Evolutionary conservation across 2,888 invertebrate species (phyloP).

Genomic region (Serripes groenlandicus): DNA sequence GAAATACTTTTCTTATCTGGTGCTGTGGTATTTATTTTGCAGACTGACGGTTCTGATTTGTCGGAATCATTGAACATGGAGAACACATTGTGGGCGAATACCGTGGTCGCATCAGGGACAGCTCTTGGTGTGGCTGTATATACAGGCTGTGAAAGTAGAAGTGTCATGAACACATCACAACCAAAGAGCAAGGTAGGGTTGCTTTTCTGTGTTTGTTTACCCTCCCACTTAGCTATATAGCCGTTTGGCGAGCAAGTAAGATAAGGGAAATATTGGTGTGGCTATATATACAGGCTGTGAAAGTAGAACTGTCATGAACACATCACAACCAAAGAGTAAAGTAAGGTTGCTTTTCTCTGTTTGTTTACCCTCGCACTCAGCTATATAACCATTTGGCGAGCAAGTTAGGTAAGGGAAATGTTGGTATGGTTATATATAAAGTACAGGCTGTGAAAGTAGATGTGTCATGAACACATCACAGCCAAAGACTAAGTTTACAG

Average conservation of each 20-base stretch:
- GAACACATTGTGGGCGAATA: constrained; percentile 99
- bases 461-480: constrained; percentile 99
- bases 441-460: constrained; percentile 98
- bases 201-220: too few relatives aligned
- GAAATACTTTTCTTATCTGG: too few relatives aligned
- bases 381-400: too few relatives aligned
- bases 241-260: too few relatives aligned
- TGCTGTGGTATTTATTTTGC: constrained; percentile 32
- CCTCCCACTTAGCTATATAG: too few relatives aligned
- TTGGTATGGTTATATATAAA: constrained; percentile 98
- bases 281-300: constrained; percentile 99
- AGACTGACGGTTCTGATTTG: constrained; percentile 89
- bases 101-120: constrained; percentile 98
- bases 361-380: too few relatives aligned
- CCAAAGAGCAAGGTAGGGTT: constrained; percentile 95
- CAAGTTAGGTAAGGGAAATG: too few relatives aligned
- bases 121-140: constrained; percentile 98
- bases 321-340: constrained; percentile 97
- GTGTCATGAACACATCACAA: constrained; percentile 99
- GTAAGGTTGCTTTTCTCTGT: too few relatives aligned
- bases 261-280: too few relatives aligned
- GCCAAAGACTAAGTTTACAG: constrained; percentile 98
- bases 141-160: constrained; percentile 98
- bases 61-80: constrained; percentile 96
- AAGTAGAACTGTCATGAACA: constrained; percentile 99